Evolutionary conservation across 2,888 invertebrate genomes (phyloP).

Genomic region (Fissipunctia ypsillon): DNA sequence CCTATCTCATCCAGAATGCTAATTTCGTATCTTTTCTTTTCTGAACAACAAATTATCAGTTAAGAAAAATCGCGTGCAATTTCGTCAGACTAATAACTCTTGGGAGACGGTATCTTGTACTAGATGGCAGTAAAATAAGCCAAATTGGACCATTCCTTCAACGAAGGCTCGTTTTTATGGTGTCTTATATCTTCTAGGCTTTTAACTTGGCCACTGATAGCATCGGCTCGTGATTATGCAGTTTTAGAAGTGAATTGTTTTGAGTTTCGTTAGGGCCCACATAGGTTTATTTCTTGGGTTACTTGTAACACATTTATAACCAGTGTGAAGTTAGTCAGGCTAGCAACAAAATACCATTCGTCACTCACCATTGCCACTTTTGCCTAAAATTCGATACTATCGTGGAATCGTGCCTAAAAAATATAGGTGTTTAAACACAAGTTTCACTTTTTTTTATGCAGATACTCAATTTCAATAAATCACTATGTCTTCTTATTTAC

Average conservation of each 20-base stretch:
- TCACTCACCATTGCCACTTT: neutral
- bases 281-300: too few relatives aligned
- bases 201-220: conserved; percentile 74
- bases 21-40: conserved; percentile 62
- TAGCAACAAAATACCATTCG: neutral
- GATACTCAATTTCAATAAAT: neutral
- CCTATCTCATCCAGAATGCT: conserved; percentile 52
- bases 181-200: conserved; percentile 78
- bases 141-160: conserved; percentile 85
- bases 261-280: neutral
- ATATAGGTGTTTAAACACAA: neutral
- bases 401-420: neutral
- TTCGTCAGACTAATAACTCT: conserved; percentile 84
- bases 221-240: conserved; percentile 69
- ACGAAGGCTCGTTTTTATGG: conserved; percentile 78
- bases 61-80: conserved; percentile 81
- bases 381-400: neutral
- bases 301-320: too few relatives aligned
- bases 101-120: conserved; percentile 77
- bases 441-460: neutral
- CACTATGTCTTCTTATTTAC: neutral
- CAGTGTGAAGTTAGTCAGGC: neutral
- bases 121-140: conserved; percentile 86
- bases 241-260: conserved; percentile 30
- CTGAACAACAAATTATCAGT: conserved; percentile 74